Evolutionary conservation across 2,113 vertebrate species (phyloP), one percentile per base, ranked within the genome.

Genomic region (Psophia crepitans): DNA sequence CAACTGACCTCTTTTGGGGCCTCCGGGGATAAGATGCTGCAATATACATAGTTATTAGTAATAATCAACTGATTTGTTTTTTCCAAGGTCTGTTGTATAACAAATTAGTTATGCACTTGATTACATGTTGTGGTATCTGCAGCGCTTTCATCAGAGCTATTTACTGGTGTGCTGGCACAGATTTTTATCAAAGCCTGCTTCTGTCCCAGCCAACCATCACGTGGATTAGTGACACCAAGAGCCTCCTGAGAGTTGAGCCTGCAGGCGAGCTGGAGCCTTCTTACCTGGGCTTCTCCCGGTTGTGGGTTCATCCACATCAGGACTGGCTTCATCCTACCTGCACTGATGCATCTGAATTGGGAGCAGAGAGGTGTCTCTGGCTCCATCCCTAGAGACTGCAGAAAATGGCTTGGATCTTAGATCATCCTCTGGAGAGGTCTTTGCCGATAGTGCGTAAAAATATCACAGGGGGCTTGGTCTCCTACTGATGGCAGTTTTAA

Each of bases 281-380:
- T 33, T 1, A 0, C 9, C 4, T 21, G 81, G 33, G 27, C 39
- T 64, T 51, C n/a, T 53, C 14, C 30, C 22, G 2, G 8, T 12
- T 13, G 18, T 30, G 63, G 35, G 39, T 64, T 57, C 27, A 5
- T 28, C 5, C 14, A 27, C 5, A 1, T 13, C 18, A 28, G 73
- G 64, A 16, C 37, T 0, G 1, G 21, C 27, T 27, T 49, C 39
- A n/a, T 69, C 48, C 70, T 13, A 2, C 51, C 53, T 21, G 16
- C 18, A 12, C 3, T 8, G 14, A 20, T n/a, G 20, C 17, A 2
- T 27, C 53, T n/a, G 15, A 9, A 14, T 1, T 6, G 63, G 21
- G 53, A 54, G 17, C 61, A 22, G 43, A 22, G 43, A 41, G 28
- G 18, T 23, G 16, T 26, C 54, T 48, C 33, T 6, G 58, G 13